phyloP scores from a whole-genome alignment of 2,113 vertebrate genomes.

The Acinonyx jubatus region DNA sequence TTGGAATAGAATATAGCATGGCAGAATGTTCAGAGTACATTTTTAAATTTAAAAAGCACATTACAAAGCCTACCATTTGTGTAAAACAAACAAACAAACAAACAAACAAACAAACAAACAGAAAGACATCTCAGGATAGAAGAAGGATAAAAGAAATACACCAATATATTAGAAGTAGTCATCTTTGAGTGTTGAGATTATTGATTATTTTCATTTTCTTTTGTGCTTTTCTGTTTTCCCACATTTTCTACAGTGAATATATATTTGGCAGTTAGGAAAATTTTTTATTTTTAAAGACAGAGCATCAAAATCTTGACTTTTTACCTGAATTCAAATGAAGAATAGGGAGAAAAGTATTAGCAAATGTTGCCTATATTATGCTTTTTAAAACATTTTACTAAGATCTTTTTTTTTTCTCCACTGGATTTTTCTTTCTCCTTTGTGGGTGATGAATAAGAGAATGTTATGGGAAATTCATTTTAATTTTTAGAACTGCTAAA shows the following conservation, averaged over 20 bases:
- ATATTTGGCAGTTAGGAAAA: not conserved
- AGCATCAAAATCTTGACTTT: not conserved
- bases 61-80: not conserved
- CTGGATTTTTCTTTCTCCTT: slow-evolving; percentile 11
- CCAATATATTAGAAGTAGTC: not conserved
- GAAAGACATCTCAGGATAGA: not conserved
- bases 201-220: not conserved
- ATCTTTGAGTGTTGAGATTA: not conserved
- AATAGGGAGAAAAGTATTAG: not conserved
- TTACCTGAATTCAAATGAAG: not conserved
- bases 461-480: slow-evolving; percentile 24
- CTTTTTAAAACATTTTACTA: slow-evolving; percentile 9
- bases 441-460: not conserved
- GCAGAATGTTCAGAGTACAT: not conserved
- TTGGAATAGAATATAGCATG: not conserved
- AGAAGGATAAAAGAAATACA: not conserved
- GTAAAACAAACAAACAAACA: not conserved
- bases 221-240: not conserved
- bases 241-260: not conserved
- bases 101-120: too few relatives aligned
- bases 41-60: not conserved
- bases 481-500: not conserved
- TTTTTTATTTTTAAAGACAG: not conserved
- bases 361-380: not conserved
- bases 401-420: not conserved